Evolutionary conservation across 1,140 invertebrate genomes (phyloP).

Genomic region (Bombus confusus): DNA sequence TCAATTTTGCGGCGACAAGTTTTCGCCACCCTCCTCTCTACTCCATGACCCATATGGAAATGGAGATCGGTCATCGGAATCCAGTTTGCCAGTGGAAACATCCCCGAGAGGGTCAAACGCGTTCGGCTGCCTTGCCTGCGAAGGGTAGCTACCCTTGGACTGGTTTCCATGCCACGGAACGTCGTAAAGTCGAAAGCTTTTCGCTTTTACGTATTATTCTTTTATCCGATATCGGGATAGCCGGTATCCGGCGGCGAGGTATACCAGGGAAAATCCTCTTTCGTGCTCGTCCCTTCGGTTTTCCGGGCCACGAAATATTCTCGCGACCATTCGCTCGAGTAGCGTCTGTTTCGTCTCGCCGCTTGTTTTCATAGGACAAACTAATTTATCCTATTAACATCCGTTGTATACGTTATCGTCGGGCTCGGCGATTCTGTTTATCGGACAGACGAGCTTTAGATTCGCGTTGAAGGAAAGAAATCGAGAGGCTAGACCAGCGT

Average conservation of each 20-base stretch:
- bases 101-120: conserved; percentile 75
- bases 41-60: conserved; percentile 75
- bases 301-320: background rate
- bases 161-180: conserved; percentile 26
- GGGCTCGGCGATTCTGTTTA: conserved; percentile 48
- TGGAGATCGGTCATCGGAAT: conserved; percentile 80
- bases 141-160: background rate
- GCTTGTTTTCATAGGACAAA: conserved; percentile 60
- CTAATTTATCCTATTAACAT: conserved; percentile 69
- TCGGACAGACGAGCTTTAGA: conserved; percentile 18
- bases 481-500: background rate
- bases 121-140: conserved; percentile 13
- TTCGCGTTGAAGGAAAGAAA: conserved; percentile 34
- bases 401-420: conserved; percentile 48
- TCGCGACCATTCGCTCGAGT: background rate
- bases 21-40: conserved; percentile 53
- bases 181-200: conserved; percentile 78
- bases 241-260: conserved; percentile 43
- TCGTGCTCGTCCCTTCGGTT: background rate
- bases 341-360: conserved; percentile 61
- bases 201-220: conserved; percentile 77
- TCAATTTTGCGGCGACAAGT: conserved; percentile 76
- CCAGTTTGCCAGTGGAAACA: conserved; percentile 79
- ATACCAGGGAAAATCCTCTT: conserved; percentile 47
- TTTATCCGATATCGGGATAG: conserved; percentile 70